A percentile compares a stretch with the other conserved stretches of the same genome.
phyloP scores from a whole-genome alignment of 2,888 invertebrate species.

The Salpingus planirostris region DNA sequence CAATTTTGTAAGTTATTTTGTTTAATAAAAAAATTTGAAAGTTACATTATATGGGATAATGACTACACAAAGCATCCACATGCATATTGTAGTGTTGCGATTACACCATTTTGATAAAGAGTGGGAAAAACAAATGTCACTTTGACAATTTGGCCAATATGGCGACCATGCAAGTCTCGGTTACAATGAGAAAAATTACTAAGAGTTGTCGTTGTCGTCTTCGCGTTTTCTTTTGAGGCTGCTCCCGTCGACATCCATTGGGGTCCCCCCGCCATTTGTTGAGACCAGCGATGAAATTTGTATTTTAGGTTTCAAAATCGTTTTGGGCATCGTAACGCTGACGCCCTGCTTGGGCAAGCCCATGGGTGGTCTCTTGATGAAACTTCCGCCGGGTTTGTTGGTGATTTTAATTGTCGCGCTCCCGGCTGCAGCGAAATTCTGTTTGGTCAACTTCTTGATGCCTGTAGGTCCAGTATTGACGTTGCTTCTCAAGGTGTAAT shows the following conservation, averaged over 20 bases:
- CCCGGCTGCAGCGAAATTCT: conserved; percentile 24
- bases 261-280: conserved; percentile 29
- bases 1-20: background rate
- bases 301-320: conserved; percentile 38
- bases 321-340: conserved; percentile 61
- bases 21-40: background rate
- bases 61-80: no score
- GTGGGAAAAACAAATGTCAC: no score
- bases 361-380: conserved; percentile 43
- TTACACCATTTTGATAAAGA: no score
- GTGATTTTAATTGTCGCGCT: conserved; percentile 39
- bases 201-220: conserved; percentile 48
- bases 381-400: conserved; percentile 47
- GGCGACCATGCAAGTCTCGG: no score
- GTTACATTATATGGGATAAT: no score
- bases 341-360: conserved; percentile 49
- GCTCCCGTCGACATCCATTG: conserved; percentile 50
- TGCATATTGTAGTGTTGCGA: no score
- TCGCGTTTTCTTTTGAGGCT: conserved; percentile 57
- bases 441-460: conserved; percentile 31
- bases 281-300: conserved; percentile 41
- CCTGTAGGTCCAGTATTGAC: conserved; percentile 2
- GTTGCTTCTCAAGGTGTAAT: conserved; percentile 44
- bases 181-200: no score
- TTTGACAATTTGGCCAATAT: no score